Evolutionary conservation across 2,797 vertebrate genomes (phyloP), one percentile per base, ranked within the genome.

Genomic region (Harpagifer antarcticus): DNA sequence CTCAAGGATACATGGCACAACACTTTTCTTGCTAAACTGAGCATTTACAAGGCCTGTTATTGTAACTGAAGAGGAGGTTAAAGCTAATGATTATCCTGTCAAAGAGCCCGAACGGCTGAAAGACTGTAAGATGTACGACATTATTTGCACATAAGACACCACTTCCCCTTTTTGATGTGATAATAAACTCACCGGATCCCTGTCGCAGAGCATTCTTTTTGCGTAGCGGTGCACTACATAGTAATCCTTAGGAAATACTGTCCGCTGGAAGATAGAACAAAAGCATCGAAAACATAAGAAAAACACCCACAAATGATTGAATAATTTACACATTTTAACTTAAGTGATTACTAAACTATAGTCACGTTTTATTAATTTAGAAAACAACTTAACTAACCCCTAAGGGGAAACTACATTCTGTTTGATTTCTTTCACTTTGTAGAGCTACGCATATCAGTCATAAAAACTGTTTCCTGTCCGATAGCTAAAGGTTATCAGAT

Each of bases 231-330:
- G 95, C 43, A 74, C 74, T 37, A 95, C 90, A 68, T 86, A 20
- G 79, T 96, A 96, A 87, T 96, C 83, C 78, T 89, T 94, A 12
- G 95, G 95, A 86, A 96, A 96, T 12, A 94, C 94, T 56, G 85
- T 71, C 60, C 90, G 86, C 95, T 96, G 80, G n/a, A 76, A 67
- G 9, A 17, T 53, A 74, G 48, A 76, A 16, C 23, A 33, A 63
- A 70, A 73, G 8, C 8, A 52, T 31, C 68, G 13, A 43, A 37
- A 50, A 74, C 45, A 0, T 76, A 76, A 5, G 63, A 17, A 61
- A 53, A 56, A 14, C 60, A 68, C 6, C 5, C 12, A 47, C 1
- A 40, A 13, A 75, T 4, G 1, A 65, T 16, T 1, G 71, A 55
- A 61, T 16, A 12, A 14, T 8, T 17, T 6, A 23, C 3, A 37